Base-by-base conservation (phyloP, 2,113 vertebrate genomes). In the Scomber japonicus region DNA sequence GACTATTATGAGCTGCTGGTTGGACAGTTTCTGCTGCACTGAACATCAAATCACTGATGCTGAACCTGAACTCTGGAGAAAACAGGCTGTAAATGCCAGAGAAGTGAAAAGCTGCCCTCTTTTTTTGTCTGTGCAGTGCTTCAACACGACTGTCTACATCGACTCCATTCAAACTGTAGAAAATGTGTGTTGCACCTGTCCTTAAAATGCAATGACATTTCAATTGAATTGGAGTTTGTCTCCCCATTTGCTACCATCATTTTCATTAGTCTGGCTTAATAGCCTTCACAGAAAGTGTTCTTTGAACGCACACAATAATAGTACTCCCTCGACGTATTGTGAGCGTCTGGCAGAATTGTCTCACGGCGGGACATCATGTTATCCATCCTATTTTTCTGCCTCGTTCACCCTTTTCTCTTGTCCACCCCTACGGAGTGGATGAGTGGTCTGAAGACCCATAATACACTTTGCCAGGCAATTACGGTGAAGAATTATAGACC, bases 391-490 rank as follows among this genome's bases (percentile, higher is more conserved):
- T 90, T 93, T 89, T 89, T 82, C 89, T 11, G 67, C 87, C 84
- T 86, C 87, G 31, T 87, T 92, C 88, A 81, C 80, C 89, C 92
- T 91, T 93, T 94, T 91, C 85, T 89, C 86, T 84, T 16, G 86
- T 77, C 84, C 85, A 87, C 93, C 93, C 94, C 93, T 91, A 93
- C 93, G 11, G 94, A 85, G 94, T 79, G 74, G 88, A 91, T 92
- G 94, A 93, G 92, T 92, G 92, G 88, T 90, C 91, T 87, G 83
- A 93, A 91, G 91, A 90, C 90, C 91, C 89, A 81, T 82, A 92
- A 89, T 90, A 88, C 93, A 93, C 93, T 95, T 92, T 92, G 81
- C 86, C 56, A 80, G 83, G 92, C 94, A 95, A 95, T 95, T 95
- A 95, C 54, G 51, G 89, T 64, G 75, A 86, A 90, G 88, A 95